Conservation (phyloP, 35 echinoderm and acorn worm species). For the Ophiothrix spiculata region DNA sequence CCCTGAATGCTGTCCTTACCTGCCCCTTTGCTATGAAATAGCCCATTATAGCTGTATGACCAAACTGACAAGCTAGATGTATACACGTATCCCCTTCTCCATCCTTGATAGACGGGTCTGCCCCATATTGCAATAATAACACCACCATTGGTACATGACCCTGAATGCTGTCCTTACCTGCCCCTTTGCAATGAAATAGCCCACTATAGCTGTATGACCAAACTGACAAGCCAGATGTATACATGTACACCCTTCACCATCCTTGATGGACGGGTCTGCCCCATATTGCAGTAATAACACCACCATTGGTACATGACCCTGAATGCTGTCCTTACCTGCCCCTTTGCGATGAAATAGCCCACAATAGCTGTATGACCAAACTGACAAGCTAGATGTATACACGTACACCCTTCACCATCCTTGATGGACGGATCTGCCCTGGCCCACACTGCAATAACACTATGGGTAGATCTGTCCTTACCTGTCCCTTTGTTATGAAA, state of each 20-base stretch:
- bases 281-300: slow-evolving; percentile 90
- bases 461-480: too few species aligned
- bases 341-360: slow-evolving; percentile 87
- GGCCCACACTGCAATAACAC: too few species aligned
- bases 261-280: slow-evolving; percentile 91
- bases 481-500: slow-evolving; percentile 89
- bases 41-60: slow-evolving; percentile 83
- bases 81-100: slow-evolving; percentile 86
- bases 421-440: too few species aligned
- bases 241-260: slow-evolving; percentile 82
- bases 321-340: too few species aligned
- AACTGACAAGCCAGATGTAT: slow-evolving; percentile 88
- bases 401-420: slow-evolving; percentile 86
- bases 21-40: slow-evolving; percentile 93
- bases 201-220: slow-evolving; percentile 86
- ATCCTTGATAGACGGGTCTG: slow-evolving; percentile 88
- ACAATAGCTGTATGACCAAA: slow-evolving; percentile 92
- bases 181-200: slow-evolving; percentile 88
- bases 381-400: slow-evolving; percentile 82
- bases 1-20: too few species aligned
- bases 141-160: slow-evolving; percentile 95
- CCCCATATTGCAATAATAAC: slow-evolving; percentile 86
- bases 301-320: slow-evolving; percentile 94
- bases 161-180: too few species aligned
- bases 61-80: slow-evolving; percentile 87